Base-by-base conservation (phyloP, 1,140 invertebrate species). In the Papilio helenus region DNA sequence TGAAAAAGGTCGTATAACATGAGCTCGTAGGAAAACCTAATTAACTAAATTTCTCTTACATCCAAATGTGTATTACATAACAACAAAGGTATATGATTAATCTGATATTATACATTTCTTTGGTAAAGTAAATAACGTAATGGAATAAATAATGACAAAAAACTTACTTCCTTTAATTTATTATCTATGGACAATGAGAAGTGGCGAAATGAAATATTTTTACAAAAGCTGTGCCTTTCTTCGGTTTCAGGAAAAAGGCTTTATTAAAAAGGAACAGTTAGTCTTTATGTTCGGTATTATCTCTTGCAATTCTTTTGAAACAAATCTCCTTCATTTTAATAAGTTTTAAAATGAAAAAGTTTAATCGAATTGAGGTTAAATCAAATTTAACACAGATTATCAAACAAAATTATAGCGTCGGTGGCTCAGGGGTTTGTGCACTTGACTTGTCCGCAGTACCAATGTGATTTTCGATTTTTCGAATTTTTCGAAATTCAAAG, bases 211-310 rank as follows among this genome's bases (percentile, higher is more conserved):
- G 23, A 61, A 29, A 29, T 29, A 26, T 61, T 61, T 61, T 61
- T 61, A 61, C 58, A 61, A 61, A 26, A 61, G 58, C 58, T 26
- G 58, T 61, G 58, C 58, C 58, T 61, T 61, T 29, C 58, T 61
- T 10, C 2, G 58, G 9, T 61, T 61, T 61, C 58, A 12, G 23
- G 58, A 61, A 61, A 61, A 61, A 61, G 20, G 58, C 58, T 61
- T 61, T 61, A 61, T 26, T 61, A 61, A 61, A 58, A 61, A 61
- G 20, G 23, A 61, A 61, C 58, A 61, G 58, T 61, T 61, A 29
- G 58, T 12, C 58, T 61, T 61, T 61, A 61, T 61, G 58, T 61
- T 61, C 58, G 20, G 20, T 26, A 26, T 61, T 61, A 61, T 61
- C 58, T 61, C 55, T 58, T 61, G 58, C 20, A 61, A 26, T 61